Evolutionary conservation across 2,888 invertebrate species (phyloP).

Genomic region (Seira sanloemensis): DNA sequence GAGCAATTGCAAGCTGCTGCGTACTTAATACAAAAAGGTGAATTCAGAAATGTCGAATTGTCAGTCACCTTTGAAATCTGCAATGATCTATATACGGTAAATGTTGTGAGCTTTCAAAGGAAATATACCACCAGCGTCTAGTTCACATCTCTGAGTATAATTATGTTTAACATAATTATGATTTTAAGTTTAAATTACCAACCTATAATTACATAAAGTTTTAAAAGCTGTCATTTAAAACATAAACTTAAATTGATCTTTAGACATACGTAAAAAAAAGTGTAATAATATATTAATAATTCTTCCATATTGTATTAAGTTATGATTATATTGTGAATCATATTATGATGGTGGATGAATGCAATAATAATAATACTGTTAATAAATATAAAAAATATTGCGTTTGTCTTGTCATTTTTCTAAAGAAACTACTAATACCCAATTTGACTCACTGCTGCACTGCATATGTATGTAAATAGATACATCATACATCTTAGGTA

Average conservation of each 20-base stretch:
- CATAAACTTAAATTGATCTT: constrained; percentile 7
- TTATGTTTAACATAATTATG: neutral
- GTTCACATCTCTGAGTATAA: constrained; percentile 49
- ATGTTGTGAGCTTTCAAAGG: constrained; percentile 60
- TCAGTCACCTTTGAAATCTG: neutral
- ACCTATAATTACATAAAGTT: constrained; percentile 16
- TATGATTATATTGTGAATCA: constrained; percentile 27
- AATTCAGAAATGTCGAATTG: neutral
- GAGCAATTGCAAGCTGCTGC: neutral
- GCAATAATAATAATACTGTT: constrained; percentile 40
- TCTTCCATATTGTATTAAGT: constrained; percentile 46
- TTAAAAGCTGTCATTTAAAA: constrained; percentile 20
- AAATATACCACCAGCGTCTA: constrained; percentile 60
- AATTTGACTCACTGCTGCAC: neutral
- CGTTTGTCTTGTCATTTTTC: constrained; percentile 38
- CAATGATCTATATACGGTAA: neutral
- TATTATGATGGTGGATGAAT: constrained; percentile 34
- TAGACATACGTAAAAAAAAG: constrained; percentile 9
- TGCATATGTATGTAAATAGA: neutral
- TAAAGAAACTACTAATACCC: too few species aligned
- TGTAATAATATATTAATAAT: constrained; percentile 38
- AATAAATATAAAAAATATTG: constrained; percentile 5
- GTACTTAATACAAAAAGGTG: neutral
- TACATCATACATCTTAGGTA: too few species aligned
- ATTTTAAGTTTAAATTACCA: neutral